Evolutionary conservation across 2,113 vertebrate genomes (phyloP).

Genomic region (Ailuropoda melanoleuca): DNA sequence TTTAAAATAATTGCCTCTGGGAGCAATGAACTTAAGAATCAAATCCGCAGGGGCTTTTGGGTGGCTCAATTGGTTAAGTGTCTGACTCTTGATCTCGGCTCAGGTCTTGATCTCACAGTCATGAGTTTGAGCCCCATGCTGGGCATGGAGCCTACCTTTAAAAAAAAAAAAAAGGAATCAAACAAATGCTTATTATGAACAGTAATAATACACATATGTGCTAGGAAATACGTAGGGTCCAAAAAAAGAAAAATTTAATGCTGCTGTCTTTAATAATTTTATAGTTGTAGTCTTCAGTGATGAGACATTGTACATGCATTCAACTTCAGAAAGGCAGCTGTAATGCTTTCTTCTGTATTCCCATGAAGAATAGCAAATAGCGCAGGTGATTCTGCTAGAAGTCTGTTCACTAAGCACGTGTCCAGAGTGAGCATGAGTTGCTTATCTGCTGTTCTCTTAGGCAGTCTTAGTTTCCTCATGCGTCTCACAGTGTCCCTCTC

Average conservation of each 20-base stretch:
- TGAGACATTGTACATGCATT: neutral
- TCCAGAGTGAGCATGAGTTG: neutral
- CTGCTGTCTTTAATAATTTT: neutral
- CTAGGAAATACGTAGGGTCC: neutral
- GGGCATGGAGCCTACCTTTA: neutral
- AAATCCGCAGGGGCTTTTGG: neutral
- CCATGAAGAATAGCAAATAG: neutral
- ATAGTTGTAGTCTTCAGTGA: neutral
- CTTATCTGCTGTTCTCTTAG: neutral
- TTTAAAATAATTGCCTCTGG: constrained; percentile 29
- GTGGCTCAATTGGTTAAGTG: neutral
- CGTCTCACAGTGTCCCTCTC: neutral
- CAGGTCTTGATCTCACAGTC: neutral
- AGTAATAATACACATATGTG: neutral
- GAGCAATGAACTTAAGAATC: neutral
- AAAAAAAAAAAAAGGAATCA: neutral
- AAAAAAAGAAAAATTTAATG: neutral
- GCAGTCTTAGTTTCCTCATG: neutral
- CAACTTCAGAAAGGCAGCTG: neutral
- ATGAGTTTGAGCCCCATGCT: neutral
- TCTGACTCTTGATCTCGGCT: neutral
- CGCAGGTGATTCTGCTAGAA: neutral
- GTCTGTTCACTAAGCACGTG: neutral
- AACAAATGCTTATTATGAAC: neutral
- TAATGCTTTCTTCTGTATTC: neutral